Evolutionary conservation across 35 echinoderm and acorn worm genomes (phyloP), one percentile per base, ranked within the genome.

Genomic region (Stichopus chloronotus): DNA sequence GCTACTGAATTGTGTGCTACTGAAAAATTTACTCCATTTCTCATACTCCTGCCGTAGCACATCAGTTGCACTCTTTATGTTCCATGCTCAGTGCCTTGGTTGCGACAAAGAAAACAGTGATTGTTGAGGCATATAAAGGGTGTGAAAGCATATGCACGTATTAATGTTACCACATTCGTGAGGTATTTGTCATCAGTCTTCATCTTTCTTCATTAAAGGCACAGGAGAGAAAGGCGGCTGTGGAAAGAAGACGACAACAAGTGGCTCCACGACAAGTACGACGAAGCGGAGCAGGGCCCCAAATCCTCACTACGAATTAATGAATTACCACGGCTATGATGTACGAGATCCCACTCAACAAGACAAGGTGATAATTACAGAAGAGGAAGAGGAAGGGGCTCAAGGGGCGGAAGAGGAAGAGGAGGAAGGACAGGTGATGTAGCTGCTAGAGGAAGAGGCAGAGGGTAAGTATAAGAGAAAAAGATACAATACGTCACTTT

Each of bases 191-290:
- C 30, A 43, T 43, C 30, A 43, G 30, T 43, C 30, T 74, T 14
- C 19, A n/a, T 74, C 69, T 20, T 6, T 24, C 22, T n/a, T n/a
- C 13, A 7, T 86, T 43, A 21, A 57, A 96, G 95, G 72, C 92
- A 85, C 8, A 92, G 63, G 53, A 24, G 74, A 11, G 88, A 94
- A 7, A 89, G 93, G 53, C 91, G 84, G 58, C 79, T 96, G 14
- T 96, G 95, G 95, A 93, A 94, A 72, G 95, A 94, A 58, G 92
- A 94, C 16, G 92, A 86, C 57, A 76, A 84, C 55, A 94, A 94
- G 53, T 96, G 95, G 95, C 56, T 83, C 7, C 95, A 96, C 92
- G 95, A 96, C 30, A 96, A 63, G 57, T 96, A 79, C 52, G 58
- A 81, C 80, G 81, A 92, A 78, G 69, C 9, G 11, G 88, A 94